phyloP scores from a whole-genome alignment of 2,888 invertebrate species.

The Drosophila siamana region DNA sequence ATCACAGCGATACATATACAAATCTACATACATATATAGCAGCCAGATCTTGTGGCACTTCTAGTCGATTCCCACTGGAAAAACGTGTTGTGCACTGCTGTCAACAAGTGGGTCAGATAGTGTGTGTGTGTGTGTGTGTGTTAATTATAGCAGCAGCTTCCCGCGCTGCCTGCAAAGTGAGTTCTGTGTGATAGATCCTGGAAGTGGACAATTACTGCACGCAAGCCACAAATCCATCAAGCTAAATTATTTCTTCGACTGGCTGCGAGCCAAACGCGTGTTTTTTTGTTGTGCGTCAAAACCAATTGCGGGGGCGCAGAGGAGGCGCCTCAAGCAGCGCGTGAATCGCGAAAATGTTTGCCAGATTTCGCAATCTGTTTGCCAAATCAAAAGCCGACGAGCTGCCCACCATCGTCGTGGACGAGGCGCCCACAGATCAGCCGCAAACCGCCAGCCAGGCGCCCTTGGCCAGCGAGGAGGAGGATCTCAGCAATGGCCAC shows the following conservation, averaged over 20 bases:
- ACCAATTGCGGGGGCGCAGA: conserved; percentile 23
- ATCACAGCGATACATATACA: neutral
- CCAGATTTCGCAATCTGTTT: conserved; percentile 83
- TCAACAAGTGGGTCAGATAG: conserved; percentile 67
- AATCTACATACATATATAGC: conserved; percentile 16
- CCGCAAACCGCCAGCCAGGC: conserved; percentile 24
- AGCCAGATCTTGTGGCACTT: conserved; percentile 17
- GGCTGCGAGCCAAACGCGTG: conserved; percentile 79
- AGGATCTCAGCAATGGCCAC: conserved; percentile 42
- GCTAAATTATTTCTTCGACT: conserved; percentile 34
- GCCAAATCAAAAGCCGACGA: conserved; percentile 73
- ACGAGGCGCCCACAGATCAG: conserved; percentile 42
- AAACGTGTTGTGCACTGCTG: conserved; percentile 27
- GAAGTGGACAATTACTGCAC: conserved; percentile 52
- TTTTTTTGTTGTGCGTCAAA: conserved; percentile 68
- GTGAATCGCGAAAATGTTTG: conserved; percentile 75
- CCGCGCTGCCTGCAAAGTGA: neutral
- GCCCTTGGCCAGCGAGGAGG: conserved; percentile 65
- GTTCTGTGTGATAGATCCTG: conserved; percentile 29
- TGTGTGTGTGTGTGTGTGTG: conserved; percentile 24
- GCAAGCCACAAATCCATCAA: conserved; percentile 12
- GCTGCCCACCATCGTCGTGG: conserved; percentile 64
- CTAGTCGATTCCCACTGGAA: conserved; percentile 50
- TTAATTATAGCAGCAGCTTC: conserved; percentile 54
- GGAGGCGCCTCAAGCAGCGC: conserved; percentile 4